These are phyloP conservation scores for Conopomorpha cramerella DNA, from an alignment of 1,140 invertebrate genomes.

Conservation along the genomic window DNA sequence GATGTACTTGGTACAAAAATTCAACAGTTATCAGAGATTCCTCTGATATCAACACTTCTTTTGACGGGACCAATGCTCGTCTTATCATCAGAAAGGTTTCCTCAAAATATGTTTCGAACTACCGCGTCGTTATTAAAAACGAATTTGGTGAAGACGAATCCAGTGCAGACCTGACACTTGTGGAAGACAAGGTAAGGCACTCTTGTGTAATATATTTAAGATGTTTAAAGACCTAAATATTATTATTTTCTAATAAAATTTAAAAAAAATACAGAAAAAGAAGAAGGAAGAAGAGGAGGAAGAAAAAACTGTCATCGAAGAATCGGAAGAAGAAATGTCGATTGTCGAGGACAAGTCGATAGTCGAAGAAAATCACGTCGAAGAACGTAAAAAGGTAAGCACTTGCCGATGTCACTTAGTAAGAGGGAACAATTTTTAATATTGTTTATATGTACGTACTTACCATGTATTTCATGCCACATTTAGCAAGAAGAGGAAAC, in stretches of 20 bases:
- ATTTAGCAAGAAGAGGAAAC: constrained; percentile 36
- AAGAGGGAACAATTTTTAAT: too few relatives aligned
- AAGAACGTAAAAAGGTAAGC: constrained; percentile 39
- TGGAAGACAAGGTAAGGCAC: constrained; percentile 61
- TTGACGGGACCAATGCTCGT: constrained; percentile 81
- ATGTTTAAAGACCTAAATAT: too few relatives aligned
- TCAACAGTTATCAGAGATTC: constrained; percentile 73
- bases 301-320: constrained; percentile 46
- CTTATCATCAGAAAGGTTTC: constrained; percentile 74
- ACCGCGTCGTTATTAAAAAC: constrained; percentile 80
- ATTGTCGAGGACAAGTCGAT: constrained; percentile 41
- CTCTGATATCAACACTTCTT: constrained; percentile 69
- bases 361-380: constrained; percentile 53
- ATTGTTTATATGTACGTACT: too few relatives aligned
- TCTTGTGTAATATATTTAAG: too few relatives aligned
- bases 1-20: constrained; percentile 87
- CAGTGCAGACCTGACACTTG: constrained; percentile 74
- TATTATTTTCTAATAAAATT: too few relatives aligned
- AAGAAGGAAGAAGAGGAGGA: constrained; percentile 49
- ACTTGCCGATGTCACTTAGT: neutral
- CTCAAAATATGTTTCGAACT: constrained; percentile 73
- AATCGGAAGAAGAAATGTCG: constrained; percentile 50
- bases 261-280: constrained; percentile 49
- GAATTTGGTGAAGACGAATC: constrained; percentile 84
- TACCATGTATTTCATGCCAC: too few relatives aligned